Evolutionary conservation across 2,888 invertebrate species (phyloP).

Genomic region (Euplexia lucipara): DNA sequence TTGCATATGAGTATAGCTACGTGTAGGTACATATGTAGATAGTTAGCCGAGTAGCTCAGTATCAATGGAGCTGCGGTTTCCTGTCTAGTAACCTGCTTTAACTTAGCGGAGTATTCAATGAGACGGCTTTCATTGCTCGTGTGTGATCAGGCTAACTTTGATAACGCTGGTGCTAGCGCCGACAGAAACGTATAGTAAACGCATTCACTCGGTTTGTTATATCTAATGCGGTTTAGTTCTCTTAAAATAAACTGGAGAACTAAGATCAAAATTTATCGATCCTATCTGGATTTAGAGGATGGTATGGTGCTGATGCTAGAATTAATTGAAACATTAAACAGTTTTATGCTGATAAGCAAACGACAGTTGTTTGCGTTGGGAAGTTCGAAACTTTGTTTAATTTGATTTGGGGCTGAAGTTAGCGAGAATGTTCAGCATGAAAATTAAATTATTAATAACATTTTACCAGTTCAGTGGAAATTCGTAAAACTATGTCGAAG

Average conservation of each 20-base stretch:
- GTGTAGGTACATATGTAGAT: no score
- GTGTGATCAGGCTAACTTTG: conserved; percentile 53
- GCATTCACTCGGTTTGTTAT: conserved; percentile 22
- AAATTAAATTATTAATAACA: conserved; percentile 21
- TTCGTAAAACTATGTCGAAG: conserved; percentile 8
- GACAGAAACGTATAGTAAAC: conserved; percentile 4
- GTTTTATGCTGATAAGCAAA: conserved; percentile 35
- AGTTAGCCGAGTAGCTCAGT: conserved; percentile 41
- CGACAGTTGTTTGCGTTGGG: conserved; percentile 37
- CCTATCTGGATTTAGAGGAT: conserved; percentile 6
- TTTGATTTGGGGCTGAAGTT: conserved; percentile 15
- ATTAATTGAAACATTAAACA: conserved; percentile 38
- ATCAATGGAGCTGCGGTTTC: conserved; percentile 82
- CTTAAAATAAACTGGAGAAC: conserved; percentile 10
- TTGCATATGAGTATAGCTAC: conserved; percentile 15
- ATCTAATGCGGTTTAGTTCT: conserved; percentile 35
- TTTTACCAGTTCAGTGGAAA: conserved; percentile 11
- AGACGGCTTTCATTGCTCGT: conserved; percentile 70
- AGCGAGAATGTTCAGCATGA: conserved; percentile 2
- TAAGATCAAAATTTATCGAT: conserved; percentile 33
- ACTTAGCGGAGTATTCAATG: conserved; percentile 65
- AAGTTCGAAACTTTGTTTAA: conserved; percentile 26
- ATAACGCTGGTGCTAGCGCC: conserved; percentile 5
- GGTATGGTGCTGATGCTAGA: conserved; percentile 11
- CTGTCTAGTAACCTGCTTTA: conserved; percentile 71